Conservation (phyloP, 2,888 invertebrate genomes). For the Rhopalosiphum nymphaeae region DNA sequence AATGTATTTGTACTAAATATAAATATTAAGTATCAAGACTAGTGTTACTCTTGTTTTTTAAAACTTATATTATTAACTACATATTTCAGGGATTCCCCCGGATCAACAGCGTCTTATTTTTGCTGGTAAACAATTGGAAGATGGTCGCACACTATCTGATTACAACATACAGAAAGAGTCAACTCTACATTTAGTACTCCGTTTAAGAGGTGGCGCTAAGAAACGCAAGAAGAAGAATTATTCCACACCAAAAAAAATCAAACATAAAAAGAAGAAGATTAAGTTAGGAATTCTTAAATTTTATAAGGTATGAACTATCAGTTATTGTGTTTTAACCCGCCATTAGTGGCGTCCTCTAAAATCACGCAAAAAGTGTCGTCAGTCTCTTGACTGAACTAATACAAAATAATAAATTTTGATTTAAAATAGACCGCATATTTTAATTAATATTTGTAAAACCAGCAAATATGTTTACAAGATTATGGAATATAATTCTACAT, state of each 20-base stretch:
- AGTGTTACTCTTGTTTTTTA: background rate
- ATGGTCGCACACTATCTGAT: constrained; percentile 92
- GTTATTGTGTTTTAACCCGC: background rate
- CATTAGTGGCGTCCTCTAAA: no score
- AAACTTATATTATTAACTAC: background rate
- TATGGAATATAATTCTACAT: no score
- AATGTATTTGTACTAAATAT: background rate
- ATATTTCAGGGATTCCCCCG: constrained; percentile 78
- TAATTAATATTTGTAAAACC: no score
- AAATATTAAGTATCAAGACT: background rate
- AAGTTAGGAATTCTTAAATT: constrained; percentile 98
- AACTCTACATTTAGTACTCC: constrained; percentile 87
- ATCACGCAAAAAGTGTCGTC: no score
- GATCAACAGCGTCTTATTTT: constrained; percentile 93
- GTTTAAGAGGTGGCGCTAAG: constrained; percentile 97
- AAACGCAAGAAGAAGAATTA: constrained; percentile 99
- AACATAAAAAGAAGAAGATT: constrained; percentile 99
- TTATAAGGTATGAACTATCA: constrained; percentile 85
- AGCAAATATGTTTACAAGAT: no score
- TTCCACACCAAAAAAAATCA: constrained; percentile 99
- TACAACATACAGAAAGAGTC: constrained; percentile 97
- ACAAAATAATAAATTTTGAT: no score
- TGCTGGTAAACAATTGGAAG: constrained; percentile 95
- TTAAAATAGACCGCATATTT: no score
- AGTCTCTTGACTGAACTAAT: no score